Evolutionary conservation across 2,888 invertebrate genomes (phyloP).

Genomic region (Lingula anatina): DNA sequence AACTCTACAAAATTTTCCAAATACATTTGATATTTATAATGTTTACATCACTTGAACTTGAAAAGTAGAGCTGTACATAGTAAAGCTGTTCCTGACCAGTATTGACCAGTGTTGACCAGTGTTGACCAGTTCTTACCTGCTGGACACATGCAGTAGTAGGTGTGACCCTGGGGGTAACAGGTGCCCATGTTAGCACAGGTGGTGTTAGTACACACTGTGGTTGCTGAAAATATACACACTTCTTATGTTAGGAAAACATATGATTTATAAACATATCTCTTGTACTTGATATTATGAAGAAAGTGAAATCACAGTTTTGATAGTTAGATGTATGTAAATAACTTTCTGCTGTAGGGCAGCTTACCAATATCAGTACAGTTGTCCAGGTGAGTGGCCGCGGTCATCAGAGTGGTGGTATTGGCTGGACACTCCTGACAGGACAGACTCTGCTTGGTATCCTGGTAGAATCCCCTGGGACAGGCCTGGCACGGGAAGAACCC

Average conservation of each 20-base stretch:
- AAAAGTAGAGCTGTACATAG: too few relatives aligned
- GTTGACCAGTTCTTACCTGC: too few relatives aligned
- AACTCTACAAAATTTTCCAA: too few relatives aligned
- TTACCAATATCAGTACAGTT: slow-evolving; percentile 19
- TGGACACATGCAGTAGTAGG: slow-evolving; percentile 20
- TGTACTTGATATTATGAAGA: background rate
- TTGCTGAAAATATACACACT: slow-evolving; percentile 16
- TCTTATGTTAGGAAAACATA: too few relatives aligned
- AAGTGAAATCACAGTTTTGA: background rate
- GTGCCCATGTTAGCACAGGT: slow-evolving; percentile 22
- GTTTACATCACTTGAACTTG: too few relatives aligned
- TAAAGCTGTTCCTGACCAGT: too few relatives aligned
- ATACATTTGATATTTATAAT: too few relatives aligned
- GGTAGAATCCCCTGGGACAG: slow-evolving; percentile 59
- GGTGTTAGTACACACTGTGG: too few relatives aligned
- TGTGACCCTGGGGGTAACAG: slow-evolving; percentile 16
- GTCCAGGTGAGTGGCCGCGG: slow-evolving; percentile 6
- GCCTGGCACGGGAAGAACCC: slow-evolving; percentile 62
- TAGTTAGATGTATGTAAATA: background rate
- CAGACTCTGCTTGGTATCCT: slow-evolving; percentile 61
- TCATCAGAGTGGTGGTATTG: slow-evolving; percentile 7
- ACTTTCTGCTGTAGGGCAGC: too few relatives aligned
- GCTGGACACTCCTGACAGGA: slow-evolving; percentile 61
- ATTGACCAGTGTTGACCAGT: too few relatives aligned
- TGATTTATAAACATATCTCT: background rate